Evolutionary conservation across 2,113 vertebrate species (phyloP).

Genomic region (Oxyruncus cristatus): DNA sequence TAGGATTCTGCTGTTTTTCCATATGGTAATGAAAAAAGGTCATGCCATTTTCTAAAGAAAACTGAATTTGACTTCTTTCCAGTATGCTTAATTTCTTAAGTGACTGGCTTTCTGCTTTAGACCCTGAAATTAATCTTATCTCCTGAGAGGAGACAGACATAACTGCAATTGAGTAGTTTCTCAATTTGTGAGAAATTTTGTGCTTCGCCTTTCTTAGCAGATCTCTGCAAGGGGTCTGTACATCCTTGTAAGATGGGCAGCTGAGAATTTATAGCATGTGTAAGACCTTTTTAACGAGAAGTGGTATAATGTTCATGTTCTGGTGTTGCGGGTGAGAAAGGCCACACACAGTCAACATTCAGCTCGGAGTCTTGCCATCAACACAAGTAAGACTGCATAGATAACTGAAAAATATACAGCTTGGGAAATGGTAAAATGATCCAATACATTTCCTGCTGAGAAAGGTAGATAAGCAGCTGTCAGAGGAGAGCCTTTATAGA

Average conservation of each 20-base stretch:
- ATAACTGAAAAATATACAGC: not conserved
- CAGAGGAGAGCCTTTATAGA: not conserved
- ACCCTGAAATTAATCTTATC: not conserved
- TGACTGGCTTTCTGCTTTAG: not conserved
- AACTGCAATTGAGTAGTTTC: not conserved
- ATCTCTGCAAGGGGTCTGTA: not conserved
- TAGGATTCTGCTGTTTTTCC: conserved; percentile 11
- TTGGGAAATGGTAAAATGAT: not conserved
- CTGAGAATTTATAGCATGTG: not conserved
- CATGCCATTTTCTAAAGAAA: not conserved
- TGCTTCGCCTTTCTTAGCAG: not conserved
- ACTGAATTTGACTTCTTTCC: not conserved
- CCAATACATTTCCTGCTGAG: not conserved
- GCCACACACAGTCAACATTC: not conserved
- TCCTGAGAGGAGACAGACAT: not conserved
- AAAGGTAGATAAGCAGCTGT: not conserved
- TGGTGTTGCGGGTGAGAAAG: not conserved
- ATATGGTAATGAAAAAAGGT: not conserved
- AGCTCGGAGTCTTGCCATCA: not conserved
- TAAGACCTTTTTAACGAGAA: not conserved
- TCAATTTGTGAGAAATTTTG: too few species aligned
- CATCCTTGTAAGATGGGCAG: not conserved
- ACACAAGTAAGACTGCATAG: not conserved
- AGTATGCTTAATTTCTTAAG: not conserved
- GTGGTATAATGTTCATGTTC: not conserved